phyloP scores from a whole-genome alignment of 2,888 invertebrate species.

The Philaethria dido region DNA sequence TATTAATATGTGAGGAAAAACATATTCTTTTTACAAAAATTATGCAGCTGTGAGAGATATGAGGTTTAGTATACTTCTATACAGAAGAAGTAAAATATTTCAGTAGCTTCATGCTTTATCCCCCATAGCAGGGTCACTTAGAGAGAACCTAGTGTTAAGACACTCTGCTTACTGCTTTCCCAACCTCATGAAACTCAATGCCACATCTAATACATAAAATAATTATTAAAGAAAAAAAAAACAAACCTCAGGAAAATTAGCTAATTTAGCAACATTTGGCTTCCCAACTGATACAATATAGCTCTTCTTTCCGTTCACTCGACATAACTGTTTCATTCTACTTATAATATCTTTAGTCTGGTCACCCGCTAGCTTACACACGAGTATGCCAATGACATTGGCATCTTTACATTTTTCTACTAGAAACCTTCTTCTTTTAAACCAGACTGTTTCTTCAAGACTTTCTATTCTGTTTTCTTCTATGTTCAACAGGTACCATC shows the following conservation, averaged over 20 bases:
- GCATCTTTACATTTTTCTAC: conserved; percentile 97
- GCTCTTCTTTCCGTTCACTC: conserved; percentile 91
- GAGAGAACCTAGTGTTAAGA: no score
- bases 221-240: no score
- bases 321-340: conserved; percentile 89
- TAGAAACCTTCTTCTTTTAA: conserved; percentile 91
- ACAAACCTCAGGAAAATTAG: conserved; percentile 94
- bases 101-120: no score
- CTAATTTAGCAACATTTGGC: conserved; percentile 96
- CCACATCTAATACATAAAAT: no score
- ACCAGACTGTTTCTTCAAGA: conserved; percentile 77
- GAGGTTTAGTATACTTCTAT: no score
- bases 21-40: no score
- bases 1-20: no score
- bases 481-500: conserved; percentile 84
- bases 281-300: conserved; percentile 97
- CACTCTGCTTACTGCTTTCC: no score
- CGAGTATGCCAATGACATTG: conserved; percentile 92
- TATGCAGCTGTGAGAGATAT: no score
- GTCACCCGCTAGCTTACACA: conserved; percentile 94
- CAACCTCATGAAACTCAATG: no score
- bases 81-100: no score
- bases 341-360: conserved; percentile 90
- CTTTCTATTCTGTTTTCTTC: conserved; percentile 65
- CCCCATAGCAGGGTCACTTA: no score